Base-by-base conservation (phyloP, 2,113 vertebrate species). In the Trichechus manatus region DNA sequence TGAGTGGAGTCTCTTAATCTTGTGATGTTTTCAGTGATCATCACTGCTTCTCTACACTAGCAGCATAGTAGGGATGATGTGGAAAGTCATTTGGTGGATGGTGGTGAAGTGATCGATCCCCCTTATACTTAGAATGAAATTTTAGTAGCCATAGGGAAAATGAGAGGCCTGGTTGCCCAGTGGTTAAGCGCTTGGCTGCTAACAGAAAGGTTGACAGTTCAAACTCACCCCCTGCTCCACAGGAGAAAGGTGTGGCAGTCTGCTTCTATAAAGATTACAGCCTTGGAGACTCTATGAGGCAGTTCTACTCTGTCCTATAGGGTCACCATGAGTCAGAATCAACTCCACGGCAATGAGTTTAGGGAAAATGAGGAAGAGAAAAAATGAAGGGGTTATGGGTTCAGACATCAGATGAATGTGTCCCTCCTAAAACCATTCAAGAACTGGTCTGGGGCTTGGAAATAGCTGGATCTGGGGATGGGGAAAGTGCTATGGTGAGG, bases 1-100 rank as follows among this genome's bases (percentile, higher is more conserved):
- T 83, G 22, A 4, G 25, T 9, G 4, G 47, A 19, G 33, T 75
- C 33, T 82, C 50, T 33, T 33, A 33, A 29, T 50, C 39, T 59
- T 29, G 6, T 8, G 23, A 36, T 61, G 78, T 89, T 66, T 53
- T 72, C 11, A 7, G 61, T 10, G 56, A 53, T 9, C 9, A 0
- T 56, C 36, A 6, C 14, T 70, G 63, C 23, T 44, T 91, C 44
- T 74, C 9, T 36, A 7, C 17, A 9, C 5, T 56, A 29, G 53
- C 15, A 14, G 39, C 1, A 15, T 9, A 27, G 63, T 0, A 19
- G 5, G 23, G 82, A 31, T 9, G 36, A 29, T 3, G 29, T 0
- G 33, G 59, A 27, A 42, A 44, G 70, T 39, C 17, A 23, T 33
- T 36, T 19, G 53, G 11, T 20, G 33, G 50, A 33, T 20, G 23